phyloP scores from a whole-genome alignment of 2,888 invertebrate genomes.

The Torymus tubicola region DNA sequence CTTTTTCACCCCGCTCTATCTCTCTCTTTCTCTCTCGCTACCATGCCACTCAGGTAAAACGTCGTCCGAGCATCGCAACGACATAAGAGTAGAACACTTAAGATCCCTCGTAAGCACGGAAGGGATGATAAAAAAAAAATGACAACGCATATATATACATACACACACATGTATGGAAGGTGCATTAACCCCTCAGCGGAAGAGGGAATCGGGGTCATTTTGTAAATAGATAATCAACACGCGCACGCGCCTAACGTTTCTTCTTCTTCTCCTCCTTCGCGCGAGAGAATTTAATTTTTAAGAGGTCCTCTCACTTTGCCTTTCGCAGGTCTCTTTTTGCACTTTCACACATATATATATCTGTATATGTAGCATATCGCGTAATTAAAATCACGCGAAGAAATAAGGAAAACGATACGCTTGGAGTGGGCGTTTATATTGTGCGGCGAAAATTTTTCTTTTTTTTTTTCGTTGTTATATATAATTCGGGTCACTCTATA shows the following conservation, averaged over 20 bases:
- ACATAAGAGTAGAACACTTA: too few relatives aligned
- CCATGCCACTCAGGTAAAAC: too few relatives aligned
- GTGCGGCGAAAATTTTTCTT: background rate
- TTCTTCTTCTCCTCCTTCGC: too few relatives aligned
- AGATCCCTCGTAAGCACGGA: too few relatives aligned
- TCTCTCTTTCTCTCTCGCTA: too few relatives aligned
- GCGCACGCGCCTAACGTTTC: background rate
- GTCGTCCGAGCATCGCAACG: too few relatives aligned
- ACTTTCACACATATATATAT: too few relatives aligned
- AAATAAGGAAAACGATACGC: constrained; percentile 2
- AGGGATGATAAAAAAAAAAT: too few relatives aligned
- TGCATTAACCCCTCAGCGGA: background rate
- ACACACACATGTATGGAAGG: too few relatives aligned
- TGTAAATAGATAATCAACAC: constrained; percentile 25
- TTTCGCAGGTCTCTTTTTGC: background rate
- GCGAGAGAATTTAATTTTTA: constrained; percentile 28
- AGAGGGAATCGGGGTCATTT: constrained; percentile 14
- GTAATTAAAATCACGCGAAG: constrained; percentile 23
- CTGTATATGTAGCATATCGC: too few relatives aligned
- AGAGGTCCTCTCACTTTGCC: background rate
- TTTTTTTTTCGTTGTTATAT: constrained; percentile 21
- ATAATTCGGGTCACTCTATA: constrained; percentile 39
- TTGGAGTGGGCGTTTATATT: constrained; percentile 5
- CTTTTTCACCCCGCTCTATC: too few relatives aligned
- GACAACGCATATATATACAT: too few relatives aligned